phyloP scores from a whole-genome alignment of 2,113 vertebrate genomes.

The Pterocles burchelli region DNA sequence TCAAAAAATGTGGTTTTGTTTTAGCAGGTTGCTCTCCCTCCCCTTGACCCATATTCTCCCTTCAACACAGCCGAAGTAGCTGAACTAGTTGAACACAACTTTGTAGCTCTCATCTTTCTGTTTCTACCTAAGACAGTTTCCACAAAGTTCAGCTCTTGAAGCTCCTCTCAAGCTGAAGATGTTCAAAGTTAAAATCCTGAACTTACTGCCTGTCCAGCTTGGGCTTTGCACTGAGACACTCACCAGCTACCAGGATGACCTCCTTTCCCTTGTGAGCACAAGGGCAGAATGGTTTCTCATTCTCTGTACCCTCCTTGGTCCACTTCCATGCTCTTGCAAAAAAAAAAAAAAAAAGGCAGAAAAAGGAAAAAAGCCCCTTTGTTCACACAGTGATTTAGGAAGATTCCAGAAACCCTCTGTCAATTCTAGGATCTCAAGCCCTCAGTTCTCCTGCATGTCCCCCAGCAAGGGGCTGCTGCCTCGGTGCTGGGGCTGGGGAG shows the following conservation, averaged over 20 bases:
- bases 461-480: neutral
- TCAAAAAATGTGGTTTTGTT: fast-evolving
- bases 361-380: neutral
- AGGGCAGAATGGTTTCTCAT: neutral
- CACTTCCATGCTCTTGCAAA: neutral
- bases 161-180: neutral
- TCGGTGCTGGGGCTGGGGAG: neutral
- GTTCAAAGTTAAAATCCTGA: neutral
- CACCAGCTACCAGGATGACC: neutral
- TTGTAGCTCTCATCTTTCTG: neutral
- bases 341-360: neutral
- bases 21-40: neutral
- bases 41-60: neutral
- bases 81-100: neutral
- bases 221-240: neutral
- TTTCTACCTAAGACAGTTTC: neutral
- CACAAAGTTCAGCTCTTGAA: neutral
- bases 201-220: neutral
- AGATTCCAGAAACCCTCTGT: neutral
- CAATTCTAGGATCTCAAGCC: neutral
- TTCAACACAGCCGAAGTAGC: neutral
- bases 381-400: neutral
- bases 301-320: constrained; percentile 5
- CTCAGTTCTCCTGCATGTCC: neutral
- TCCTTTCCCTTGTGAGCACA: neutral